These are phyloP conservation scores for Leptocoma aspasia DNA, from an alignment of 2,113 vertebrate species.

Conservation along the genomic window DNA sequence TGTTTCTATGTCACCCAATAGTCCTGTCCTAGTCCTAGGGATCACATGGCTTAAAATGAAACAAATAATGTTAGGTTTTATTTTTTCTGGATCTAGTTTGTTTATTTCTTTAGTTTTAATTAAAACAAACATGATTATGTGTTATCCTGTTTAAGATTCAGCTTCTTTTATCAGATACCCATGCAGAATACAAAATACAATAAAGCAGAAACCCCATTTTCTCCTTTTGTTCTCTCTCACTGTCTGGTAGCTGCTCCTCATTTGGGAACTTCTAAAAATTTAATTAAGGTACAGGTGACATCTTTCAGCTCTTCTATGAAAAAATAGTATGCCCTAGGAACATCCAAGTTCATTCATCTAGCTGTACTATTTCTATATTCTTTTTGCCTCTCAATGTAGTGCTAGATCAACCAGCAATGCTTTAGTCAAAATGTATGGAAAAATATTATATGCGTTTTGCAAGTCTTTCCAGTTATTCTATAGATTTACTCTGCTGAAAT, in stretches of 20 bases:
- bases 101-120: neutral
- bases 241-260: neutral
- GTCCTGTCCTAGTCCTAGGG: neutral
- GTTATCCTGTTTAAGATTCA: neutral
- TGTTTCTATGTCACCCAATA: neutral
- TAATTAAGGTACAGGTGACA: neutral
- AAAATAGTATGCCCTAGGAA: neutral
- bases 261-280: conserved; percentile 29
- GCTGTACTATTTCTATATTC: neutral
- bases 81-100: neutral
- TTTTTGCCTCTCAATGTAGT: neutral
- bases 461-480: conserved; percentile 7
- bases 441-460: neutral
- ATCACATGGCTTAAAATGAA: neutral
- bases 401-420: neutral
- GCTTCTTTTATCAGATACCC: neutral
- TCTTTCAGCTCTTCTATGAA: neutral
- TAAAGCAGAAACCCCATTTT: neutral
- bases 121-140: neutral
- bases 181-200: neutral
- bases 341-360: neutral
- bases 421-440: neutral
- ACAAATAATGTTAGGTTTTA: neutral
- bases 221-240: neutral
- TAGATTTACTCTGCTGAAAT: conserved; percentile 7